Evolutionary conservation across 2,113 vertebrate species (phyloP).

Genomic region (Labeo rohita): DNA sequence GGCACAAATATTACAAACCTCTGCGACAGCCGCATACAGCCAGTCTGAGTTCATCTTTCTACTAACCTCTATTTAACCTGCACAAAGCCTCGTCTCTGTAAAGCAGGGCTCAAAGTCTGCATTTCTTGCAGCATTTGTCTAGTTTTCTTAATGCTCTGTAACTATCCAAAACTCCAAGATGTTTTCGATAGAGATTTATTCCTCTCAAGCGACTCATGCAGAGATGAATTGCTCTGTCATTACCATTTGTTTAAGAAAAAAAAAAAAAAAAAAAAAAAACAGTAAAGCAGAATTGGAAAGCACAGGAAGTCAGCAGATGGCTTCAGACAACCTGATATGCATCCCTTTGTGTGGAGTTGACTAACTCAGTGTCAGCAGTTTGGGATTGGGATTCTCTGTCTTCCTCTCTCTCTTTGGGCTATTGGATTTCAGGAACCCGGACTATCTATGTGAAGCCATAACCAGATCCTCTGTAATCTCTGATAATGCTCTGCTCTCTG

Average conservation of each 20-base stretch:
- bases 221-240: background rate
- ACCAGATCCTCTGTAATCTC: constrained; percentile 39
- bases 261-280: background rate
- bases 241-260: background rate
- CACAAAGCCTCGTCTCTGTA: constrained; percentile 43
- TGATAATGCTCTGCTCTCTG: constrained; percentile 4
- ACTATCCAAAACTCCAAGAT: background rate
- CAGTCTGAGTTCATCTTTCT: constrained; percentile 33
- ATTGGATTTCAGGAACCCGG: constrained; percentile 40
- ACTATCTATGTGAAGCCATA: constrained; percentile 11
- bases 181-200: background rate
- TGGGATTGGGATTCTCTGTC: constrained; percentile 10
- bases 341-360: constrained; percentile 30
- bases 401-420: background rate
- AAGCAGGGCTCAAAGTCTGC: background rate
- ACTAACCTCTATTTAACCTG: constrained; percentile 54
- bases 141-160: background rate
- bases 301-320: background rate
- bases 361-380: constrained; percentile 42
- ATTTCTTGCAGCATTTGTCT: constrained; percentile 14
- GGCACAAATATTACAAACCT: constrained; percentile 49
- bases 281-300: background rate
- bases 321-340: constrained; percentile 28
- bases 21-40: constrained; percentile 38
- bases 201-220: background rate